Percentiles rank a stretch among this genome's conserved stretches.
phyloP scores from a whole-genome alignment of 2,797 vertebrate species.

The Nannoperca australis region DNA sequence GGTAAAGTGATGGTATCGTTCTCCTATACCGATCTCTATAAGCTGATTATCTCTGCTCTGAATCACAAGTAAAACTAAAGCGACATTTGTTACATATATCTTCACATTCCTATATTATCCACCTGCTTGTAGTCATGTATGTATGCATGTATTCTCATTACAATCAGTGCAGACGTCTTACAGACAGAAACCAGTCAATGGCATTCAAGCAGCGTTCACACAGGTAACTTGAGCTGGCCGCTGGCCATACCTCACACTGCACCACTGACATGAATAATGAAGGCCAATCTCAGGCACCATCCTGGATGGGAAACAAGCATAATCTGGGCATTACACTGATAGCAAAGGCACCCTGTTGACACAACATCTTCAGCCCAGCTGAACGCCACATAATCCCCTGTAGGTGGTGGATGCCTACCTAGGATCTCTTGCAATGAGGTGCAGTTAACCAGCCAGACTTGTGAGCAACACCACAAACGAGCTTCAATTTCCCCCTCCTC shows the following conservation, averaged over 20 bases:
- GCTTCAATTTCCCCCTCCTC: slow-evolving; percentile 62
- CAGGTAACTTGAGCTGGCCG: slow-evolving; percentile 28
- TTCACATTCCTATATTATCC: slow-evolving; percentile 22
- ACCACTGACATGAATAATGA: slow-evolving; percentile 55
- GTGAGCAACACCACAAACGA: slow-evolving; percentile 83
- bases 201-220: slow-evolving; percentile 34
- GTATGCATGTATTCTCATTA: slow-evolving; percentile 3
- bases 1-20: slow-evolving; percentile 10
- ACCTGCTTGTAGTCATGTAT: slow-evolving; percentile 6
- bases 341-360: slow-evolving; percentile 86
- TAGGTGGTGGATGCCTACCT: slow-evolving; percentile 86
- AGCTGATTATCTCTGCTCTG: neutral
- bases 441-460: slow-evolving; percentile 85
- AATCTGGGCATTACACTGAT: slow-evolving; percentile 85
- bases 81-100: slow-evolving; percentile 1
- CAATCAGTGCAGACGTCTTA: slow-evolving; percentile 22
- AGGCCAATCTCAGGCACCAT: slow-evolving; percentile 68
- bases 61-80: neutral
- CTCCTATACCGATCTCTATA: slow-evolving; percentile 1
- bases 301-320: slow-evolving; percentile 84
- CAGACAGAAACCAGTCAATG: slow-evolving; percentile 43
- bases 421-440: slow-evolving; percentile 80
- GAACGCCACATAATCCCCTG: slow-evolving; percentile 87
- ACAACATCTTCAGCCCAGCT: slow-evolving; percentile 88
- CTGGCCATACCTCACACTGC: slow-evolving; percentile 42